Conservation (phyloP, 2,113 vertebrate genomes). For the Candoia aspera region DNA sequence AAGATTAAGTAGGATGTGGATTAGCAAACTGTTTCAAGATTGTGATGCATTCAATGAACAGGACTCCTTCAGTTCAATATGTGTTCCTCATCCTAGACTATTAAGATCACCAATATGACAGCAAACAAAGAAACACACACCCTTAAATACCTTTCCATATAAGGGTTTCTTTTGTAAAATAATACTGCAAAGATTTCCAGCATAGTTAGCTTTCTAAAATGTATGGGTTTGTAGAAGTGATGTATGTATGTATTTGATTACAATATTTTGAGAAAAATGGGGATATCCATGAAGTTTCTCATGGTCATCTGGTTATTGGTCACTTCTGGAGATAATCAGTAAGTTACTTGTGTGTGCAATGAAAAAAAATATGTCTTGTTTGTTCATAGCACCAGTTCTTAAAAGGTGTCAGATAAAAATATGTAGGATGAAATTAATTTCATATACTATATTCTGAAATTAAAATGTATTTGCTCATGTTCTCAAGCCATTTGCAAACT, state of each 20-base stretch:
- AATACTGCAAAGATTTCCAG: not conserved
- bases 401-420: not conserved
- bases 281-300: not conserved
- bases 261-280: not conserved
- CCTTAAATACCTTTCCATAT: not conserved
- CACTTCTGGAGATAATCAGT: not conserved
- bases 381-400: fast-evolving
- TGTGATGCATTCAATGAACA: not conserved
- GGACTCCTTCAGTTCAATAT: not conserved
- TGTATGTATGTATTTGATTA: not conserved
- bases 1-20: not conserved
- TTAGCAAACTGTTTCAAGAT: not conserved
- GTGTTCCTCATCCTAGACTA: not conserved
- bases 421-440: not conserved
- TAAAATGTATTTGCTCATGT: not conserved
- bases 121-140: not conserved
- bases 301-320: not conserved
- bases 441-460: fast-evolving
- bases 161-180: not conserved
- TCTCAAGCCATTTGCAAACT: not conserved
- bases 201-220: not conserved
- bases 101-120: not conserved
- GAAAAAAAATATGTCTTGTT: not conserved
- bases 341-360: not conserved
- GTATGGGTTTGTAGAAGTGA: not conserved